A percentile compares a stretch with the other conserved stretches of the same genome.
Conservation (phyloP, 2,797 vertebrate genomes). For the Orientallactaga sibirica region DNA sequence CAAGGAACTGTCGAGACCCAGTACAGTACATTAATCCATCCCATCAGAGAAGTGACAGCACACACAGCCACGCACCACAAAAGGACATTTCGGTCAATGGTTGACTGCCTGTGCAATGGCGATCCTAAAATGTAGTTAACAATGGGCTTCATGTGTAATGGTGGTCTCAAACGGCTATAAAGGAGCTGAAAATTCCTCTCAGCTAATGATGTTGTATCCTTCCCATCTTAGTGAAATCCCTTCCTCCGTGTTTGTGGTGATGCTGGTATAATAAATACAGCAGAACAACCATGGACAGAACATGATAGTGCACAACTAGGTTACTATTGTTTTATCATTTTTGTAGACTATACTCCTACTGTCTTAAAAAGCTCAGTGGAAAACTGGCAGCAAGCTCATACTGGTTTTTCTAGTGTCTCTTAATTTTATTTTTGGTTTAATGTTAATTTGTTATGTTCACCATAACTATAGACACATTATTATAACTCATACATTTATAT, state of each 20-base stretch:
- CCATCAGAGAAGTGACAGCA: rapidly evolving
- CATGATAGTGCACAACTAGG: too few species aligned
- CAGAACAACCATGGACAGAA: rapidly evolving
- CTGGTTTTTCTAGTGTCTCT: background rate
- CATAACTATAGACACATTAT: background rate
- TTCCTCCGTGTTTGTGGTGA: rapidly evolving
- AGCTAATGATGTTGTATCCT: background rate
- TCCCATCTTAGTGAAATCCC: rapidly evolving
- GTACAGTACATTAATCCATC: too few species aligned
- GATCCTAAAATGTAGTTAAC: background rate
- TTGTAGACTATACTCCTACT: background rate
- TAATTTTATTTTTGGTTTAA: background rate
- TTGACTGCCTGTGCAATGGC: too few species aligned
- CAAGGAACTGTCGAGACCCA: background rate
- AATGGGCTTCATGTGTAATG: too few species aligned
- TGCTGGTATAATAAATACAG: background rate
- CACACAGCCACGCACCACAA: background rate
- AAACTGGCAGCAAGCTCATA: background rate
- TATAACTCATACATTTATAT: background rate
- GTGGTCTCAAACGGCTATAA: background rate
- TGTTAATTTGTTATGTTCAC: background rate
- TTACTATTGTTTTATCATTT: background rate
- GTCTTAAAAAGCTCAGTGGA: background rate
- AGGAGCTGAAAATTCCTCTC: too few species aligned
- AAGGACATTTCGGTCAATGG: background rate